Evolutionary conservation across 2,113 vertebrate species (phyloP), one percentile per base, ranked within the genome.

Genomic region (Cephalopterus ornatus): DNA sequence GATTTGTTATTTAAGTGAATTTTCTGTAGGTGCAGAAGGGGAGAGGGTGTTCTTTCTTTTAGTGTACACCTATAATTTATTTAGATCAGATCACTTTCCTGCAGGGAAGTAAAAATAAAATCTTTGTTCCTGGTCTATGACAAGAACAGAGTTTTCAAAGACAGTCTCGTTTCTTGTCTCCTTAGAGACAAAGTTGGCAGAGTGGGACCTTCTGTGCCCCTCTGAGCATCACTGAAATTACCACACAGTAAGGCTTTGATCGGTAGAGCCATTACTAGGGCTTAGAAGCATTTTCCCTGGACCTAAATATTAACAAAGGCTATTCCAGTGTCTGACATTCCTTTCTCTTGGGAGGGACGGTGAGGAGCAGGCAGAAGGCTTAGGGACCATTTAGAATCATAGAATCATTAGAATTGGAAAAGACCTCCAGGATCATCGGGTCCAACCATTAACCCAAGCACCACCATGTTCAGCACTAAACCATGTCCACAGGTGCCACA

Each of bases 1-100:
- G 87, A 92, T 96, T 91, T 89, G 81, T 92, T 81, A 89, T 86
- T 93, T 84, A 96, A 90, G 93, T 49, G 86, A 89, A 84, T 94
- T 93, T 95, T 52, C 35, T 28, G 68, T 90, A 93, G 56, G 56
- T 93, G 83, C 21, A 16, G 89, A 37, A 93, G 52, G 7, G 73
- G 65, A 91, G 80, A 72, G 42, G 58, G 20, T 94, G 79, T 72
- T 90, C 76, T 81, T 84, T 86, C 68, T 84, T 88, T 92, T 42
- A 56, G 58, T 76, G 70, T 73, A 44, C 63, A 88, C 77, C 77
- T 94, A 61, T 95, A 92, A 92, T 96, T 96, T 96, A 92, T 92
- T 93, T 94, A 92, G 65, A 68, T 86, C 83, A 88, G 56, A 84
- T 49, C 49, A 52, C 59, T 90, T 74, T 44, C 75, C 63, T 90